Base-by-base conservation (phyloP, 1,140 invertebrate species). In the Ooceraea biroi region DNA sequence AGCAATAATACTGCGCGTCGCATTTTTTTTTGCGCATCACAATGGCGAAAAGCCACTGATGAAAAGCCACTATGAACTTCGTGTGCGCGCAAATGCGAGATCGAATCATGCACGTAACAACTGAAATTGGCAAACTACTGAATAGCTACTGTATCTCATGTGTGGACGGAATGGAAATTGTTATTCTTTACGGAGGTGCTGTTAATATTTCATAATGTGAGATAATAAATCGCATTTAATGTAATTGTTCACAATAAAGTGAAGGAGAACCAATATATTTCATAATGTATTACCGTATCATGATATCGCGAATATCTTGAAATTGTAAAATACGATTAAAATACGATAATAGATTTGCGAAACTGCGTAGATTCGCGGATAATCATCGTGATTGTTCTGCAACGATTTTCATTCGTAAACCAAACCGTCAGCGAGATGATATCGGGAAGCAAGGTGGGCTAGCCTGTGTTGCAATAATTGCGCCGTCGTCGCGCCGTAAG, bases 391-490 rank as follows among this genome's bases (percentile, higher is more conserved):
- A n/a, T n/a, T n/a, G n/a, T n/a, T n/a, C n/a, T n/a, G n/a, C n/a
- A n/a, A n/a, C n/a, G n/a, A n/a, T n/a, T n/a, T n/a, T n/a, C n/a
- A 36, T 36, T 36, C 36, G 36, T 7, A 7, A 36, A 36, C 7
- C n/a, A n/a, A 7, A 36, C 36, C 7, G 36, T 2, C 36, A 7
- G 36, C 36, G 36, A 36, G 2, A 36, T 3, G 36, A n/a, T n/a
- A n/a, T 36, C 36, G 36, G 36, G 36, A 36, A 36, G 66, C 85
- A 83, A 91, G 91, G 89, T 91, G 91, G 85, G 89, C 90, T 88
- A 92, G 82, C 71, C 77, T 73, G 77, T 92, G 90, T 90, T 91
- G 91, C 88, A 92, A 91, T 90, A 91, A 92, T 91, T 87, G 83
- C 77, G 86, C 72, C 78, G 82, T 78, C 76, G 76, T 91, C 87